Conservation (phyloP, 2,888 invertebrate species). For the Piscicola geometra region DNA sequence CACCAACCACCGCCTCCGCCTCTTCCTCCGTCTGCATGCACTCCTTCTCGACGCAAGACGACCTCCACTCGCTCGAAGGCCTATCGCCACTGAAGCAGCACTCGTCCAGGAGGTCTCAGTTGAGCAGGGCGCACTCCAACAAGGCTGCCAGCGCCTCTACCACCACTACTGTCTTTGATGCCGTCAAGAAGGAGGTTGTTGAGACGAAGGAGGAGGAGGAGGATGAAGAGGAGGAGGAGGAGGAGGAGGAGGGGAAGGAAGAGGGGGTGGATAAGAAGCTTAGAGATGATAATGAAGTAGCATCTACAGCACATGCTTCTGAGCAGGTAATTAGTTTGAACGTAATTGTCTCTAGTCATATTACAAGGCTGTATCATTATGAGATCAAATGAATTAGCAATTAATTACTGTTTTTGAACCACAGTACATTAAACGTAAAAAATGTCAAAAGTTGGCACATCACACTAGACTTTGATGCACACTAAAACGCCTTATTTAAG, state of each 20-base stretch:
- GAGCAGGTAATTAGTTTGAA: not conserved
- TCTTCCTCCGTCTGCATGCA: not conserved
- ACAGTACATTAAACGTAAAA: too few relatives aligned
- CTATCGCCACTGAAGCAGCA: not conserved
- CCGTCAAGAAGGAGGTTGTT: not conserved
- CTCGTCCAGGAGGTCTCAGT: not conserved
- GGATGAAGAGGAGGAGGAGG: slow-evolving; percentile 21
- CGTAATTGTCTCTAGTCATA: too few relatives aligned
- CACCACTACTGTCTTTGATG: not conserved
- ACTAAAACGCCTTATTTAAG: too few relatives aligned
- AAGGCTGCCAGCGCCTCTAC: not conserved
- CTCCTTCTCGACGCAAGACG: not conserved
- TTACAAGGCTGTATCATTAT: too few relatives aligned
- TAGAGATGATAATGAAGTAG: too few relatives aligned
- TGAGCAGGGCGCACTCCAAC: not conserved
- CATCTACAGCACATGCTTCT: not conserved
- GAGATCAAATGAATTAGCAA: too few relatives aligned
- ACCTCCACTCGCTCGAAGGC: not conserved
- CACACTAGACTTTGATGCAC: too few relatives aligned
- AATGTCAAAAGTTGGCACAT: too few relatives aligned
- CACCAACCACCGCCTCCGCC: too few relatives aligned
- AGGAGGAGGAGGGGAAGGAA: not conserved
- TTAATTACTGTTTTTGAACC: too few relatives aligned
- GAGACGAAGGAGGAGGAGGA: slow-evolving; percentile 3
- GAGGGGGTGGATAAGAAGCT: not conserved